These are phyloP conservation scores for Oncorhynchus kisutch DNA, from an alignment of 2,113 vertebrate genomes.

Conservation along the genomic window DNA sequence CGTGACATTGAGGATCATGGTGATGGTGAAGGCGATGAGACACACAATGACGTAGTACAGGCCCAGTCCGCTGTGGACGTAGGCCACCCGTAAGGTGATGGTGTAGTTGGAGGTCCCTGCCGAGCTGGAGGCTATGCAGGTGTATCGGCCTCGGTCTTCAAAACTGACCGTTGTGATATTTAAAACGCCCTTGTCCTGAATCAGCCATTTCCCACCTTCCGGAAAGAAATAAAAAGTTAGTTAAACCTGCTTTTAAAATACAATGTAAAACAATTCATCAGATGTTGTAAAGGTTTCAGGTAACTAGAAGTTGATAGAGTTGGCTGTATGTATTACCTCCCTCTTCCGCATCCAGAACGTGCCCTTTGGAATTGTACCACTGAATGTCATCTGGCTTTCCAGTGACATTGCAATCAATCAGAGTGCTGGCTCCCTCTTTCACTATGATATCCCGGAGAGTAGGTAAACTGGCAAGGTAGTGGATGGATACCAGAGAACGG, in stretches of 20 bases:
- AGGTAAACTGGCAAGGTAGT: conserved; percentile 49
- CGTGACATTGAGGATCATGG: conserved; percentile 86
- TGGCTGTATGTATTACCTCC: conserved; percentile 64
- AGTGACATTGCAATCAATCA: conserved; percentile 85
- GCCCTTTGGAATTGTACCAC: conserved; percentile 89
- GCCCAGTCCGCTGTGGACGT: conserved; percentile 86
- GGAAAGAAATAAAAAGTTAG: not conserved
- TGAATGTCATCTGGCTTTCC: conserved; percentile 60
- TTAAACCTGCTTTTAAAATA: not conserved
- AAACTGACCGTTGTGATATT: conserved; percentile 89
- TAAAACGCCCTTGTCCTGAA: conserved; percentile 71
- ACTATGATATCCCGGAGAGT: conserved; percentile 73
- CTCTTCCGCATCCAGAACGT: conserved; percentile 59
- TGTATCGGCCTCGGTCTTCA: conserved; percentile 88
- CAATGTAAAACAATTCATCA: not conserved
- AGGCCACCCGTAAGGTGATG: conserved; percentile 84
- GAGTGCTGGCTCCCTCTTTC: conserved; percentile 82
- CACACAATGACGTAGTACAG: conserved; percentile 90
- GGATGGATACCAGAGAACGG: conserved; percentile 12
- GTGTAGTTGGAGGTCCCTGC: conserved; percentile 73
- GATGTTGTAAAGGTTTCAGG: not conserved
- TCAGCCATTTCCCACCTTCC: conserved; percentile 81
- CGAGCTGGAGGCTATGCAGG: conserved; percentile 65
- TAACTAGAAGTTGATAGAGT: not conserved
- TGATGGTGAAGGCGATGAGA: conserved; percentile 87